Conservation (phyloP, 1,140 invertebrate genomes). For the Drosophila baimaii region DNA sequence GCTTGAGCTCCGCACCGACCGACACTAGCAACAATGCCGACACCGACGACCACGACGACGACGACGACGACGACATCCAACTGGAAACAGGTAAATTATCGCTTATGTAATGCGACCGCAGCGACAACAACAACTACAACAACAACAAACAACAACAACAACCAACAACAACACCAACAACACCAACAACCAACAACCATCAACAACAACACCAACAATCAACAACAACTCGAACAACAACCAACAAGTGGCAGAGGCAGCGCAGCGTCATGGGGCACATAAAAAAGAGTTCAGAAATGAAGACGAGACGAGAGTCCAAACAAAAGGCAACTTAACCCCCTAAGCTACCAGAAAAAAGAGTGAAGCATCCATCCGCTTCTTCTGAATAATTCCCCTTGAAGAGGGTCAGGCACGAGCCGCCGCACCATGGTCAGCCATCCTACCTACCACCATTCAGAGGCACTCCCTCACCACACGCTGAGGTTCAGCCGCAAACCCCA, state of each 20-base stretch:
- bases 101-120: conserved; percentile 75
- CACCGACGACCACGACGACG: conserved; percentile 21
- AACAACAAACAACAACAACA: too few relatives aligned
- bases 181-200: conserved; percentile 12
- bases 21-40: conserved; percentile 36
- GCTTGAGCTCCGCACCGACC: neutral
- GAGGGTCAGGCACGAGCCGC: neutral
- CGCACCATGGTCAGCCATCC: too few relatives aligned
- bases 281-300: conserved; percentile 5
- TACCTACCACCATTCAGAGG: too few relatives aligned
- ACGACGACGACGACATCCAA: conserved; percentile 53
- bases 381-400: too few relatives aligned
- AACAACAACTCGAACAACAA: conserved; percentile 14
- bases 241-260: conserved; percentile 11
- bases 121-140: conserved; percentile 45
- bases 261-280: conserved; percentile 10
- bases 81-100: conserved; percentile 77
- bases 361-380: too few relatives aligned
- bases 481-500: too few relatives aligned
- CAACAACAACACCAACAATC: conserved; percentile 17
- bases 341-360: too few relatives aligned
- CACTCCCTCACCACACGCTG: too few relatives aligned
- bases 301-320: conserved; percentile 18
- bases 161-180: conserved; percentile 10
- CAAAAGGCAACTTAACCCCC: too few relatives aligned